A percentile compares a stretch with the other conserved stretches of the same genome.
Conservation (phyloP, 2,113 vertebrate genomes). For the Indri indri region DNA sequence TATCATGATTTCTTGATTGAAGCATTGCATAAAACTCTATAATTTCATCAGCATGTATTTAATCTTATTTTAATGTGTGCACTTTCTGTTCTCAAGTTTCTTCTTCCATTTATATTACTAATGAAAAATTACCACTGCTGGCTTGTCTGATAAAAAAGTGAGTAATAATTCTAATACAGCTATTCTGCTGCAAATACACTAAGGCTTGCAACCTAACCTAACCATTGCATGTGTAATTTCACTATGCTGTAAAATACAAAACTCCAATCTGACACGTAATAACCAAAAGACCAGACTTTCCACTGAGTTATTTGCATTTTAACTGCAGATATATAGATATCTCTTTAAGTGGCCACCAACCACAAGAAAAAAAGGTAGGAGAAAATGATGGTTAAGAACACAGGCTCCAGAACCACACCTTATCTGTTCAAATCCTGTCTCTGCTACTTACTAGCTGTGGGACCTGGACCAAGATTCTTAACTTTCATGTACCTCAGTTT, state of each 20-base stretch:
- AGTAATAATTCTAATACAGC: constrained; percentile 47
- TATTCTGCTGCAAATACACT: constrained; percentile 48
- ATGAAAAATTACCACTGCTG: constrained; percentile 46
- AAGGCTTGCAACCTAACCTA: constrained; percentile 19
- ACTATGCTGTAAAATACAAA: neutral
- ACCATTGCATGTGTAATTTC: neutral
- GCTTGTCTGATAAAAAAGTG: constrained; percentile 47
- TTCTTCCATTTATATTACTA: constrained; percentile 48
- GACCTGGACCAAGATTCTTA: neutral
- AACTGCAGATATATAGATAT: neutral
- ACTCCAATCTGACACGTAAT: neutral
- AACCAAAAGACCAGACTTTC: constrained; percentile 1
- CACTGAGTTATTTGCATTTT: neutral
- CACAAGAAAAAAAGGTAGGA: neutral
- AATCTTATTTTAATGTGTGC: constrained; percentile 37
- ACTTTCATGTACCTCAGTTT: neutral
- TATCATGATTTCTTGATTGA: constrained; percentile 13
- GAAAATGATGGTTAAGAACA: neutral
- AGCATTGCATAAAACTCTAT: neutral
- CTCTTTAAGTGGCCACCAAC: neutral
- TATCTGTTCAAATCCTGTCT: neutral
- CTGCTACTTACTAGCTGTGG: neutral
- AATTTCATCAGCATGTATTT: constrained; percentile 31
- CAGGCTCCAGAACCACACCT: neutral
- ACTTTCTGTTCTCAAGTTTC: constrained; percentile 45